phyloP scores from a whole-genome alignment of 2,797 vertebrate species.

The Streptopelia turtur region DNA sequence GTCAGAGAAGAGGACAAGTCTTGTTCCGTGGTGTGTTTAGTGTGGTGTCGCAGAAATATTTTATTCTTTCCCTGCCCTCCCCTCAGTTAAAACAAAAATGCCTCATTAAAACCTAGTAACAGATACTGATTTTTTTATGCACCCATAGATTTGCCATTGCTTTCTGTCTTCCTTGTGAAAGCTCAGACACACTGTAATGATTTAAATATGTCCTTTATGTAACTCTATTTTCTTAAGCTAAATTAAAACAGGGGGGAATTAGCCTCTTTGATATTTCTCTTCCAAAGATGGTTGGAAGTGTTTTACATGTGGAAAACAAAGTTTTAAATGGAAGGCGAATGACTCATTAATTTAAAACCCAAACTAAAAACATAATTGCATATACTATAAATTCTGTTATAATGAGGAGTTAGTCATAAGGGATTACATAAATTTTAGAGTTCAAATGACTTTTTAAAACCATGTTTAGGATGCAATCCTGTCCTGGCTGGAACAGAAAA shows the following conservation, averaged over 20 bases:
- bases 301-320: conserved; percentile 43
- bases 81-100: neutral
- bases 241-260: conserved; percentile 47
- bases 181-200: neutral
- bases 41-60: neutral
- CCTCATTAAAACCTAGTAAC: conserved; percentile 10
- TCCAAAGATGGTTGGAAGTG: conserved; percentile 34
- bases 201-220: conserved; percentile 33
- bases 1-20: neutral
- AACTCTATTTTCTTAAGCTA: conserved; percentile 36
- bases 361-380: conserved; percentile 54
- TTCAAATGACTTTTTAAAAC: conserved; percentile 37
- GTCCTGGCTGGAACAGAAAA: neutral
- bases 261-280: conserved; percentile 36
- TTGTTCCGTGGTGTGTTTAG: neutral
- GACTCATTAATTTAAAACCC: conserved; percentile 67
- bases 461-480: neutral
- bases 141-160: neutral
- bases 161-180: conserved; percentile 19
- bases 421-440: conserved; percentile 68
- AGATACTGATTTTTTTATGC: conserved; percentile 16
- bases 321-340: conserved; percentile 60
- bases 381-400: conserved; percentile 61
- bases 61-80: neutral
- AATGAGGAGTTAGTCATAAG: conserved; percentile 69